phyloP scores from a whole-genome alignment of 2,113 vertebrate species.

The Panthera leo region DNA sequence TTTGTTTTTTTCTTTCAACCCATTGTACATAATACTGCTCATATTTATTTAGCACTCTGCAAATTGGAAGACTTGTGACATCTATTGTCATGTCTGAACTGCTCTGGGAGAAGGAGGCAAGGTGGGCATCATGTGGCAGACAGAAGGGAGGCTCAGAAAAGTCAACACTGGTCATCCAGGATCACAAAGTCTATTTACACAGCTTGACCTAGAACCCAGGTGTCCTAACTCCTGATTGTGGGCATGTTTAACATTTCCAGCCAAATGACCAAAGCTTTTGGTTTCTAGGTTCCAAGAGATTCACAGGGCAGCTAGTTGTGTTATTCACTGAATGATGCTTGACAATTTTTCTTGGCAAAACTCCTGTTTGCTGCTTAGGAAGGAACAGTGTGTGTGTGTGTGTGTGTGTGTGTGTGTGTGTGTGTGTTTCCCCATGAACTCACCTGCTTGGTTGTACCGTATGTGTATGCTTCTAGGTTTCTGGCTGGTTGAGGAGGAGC shows the following conservation, averaged over 20 bases:
- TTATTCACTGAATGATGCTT: not conserved
- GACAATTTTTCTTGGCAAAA: conserved; percentile 13
- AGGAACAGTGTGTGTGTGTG: not conserved
- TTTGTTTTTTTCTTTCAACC: not conserved
- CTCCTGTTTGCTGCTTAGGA: not conserved
- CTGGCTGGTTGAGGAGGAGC: not conserved
- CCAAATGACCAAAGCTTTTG: not conserved
- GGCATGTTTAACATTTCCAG: not conserved
- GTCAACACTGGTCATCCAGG: not conserved
- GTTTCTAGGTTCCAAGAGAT: not conserved
- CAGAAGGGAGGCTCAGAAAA: not conserved
- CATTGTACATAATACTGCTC: not conserved
- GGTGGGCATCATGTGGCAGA: not conserved
- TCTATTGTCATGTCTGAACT: not conserved
- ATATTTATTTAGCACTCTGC: not conserved
- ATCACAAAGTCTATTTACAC: not conserved
- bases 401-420: too few species aligned
- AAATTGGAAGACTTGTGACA: not conserved
- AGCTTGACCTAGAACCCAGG: not conserved
- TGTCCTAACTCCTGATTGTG: not conserved
- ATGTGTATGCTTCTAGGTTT: not conserved
- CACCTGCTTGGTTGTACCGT: not conserved
- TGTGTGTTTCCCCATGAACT: not conserved
- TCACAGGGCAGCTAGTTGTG: not conserved
- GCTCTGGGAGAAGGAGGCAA: not conserved